Conservation (phyloP, 2,113 vertebrate species). For the Pygoscelis adeliae region DNA sequence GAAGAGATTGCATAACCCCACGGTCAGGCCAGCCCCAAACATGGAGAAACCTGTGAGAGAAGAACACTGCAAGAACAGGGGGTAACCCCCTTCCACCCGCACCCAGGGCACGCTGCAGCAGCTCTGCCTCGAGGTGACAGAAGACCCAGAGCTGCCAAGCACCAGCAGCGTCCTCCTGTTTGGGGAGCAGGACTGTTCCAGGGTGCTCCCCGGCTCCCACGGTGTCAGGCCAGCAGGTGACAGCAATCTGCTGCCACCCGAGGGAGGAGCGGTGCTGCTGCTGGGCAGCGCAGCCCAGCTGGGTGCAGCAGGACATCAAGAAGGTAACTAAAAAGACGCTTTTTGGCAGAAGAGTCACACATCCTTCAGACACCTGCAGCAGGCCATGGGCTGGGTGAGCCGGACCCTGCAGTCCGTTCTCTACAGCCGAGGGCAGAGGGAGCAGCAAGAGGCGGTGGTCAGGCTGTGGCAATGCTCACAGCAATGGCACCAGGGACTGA, state of each 20-base stretch:
- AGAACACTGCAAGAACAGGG: not conserved
- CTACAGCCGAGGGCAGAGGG: not conserved
- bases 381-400: fast-evolving
- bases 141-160: not conserved
- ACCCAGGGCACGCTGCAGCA: not conserved
- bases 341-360: not conserved
- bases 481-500: fast-evolving
- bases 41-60: slow-evolving; percentile 89
- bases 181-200: not conserved
- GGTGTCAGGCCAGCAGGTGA: not conserved
- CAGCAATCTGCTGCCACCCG: not conserved
- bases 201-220: fast-evolving
- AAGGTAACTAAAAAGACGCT: not conserved
- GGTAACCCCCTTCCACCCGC: not conserved
- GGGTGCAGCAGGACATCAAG: not conserved
- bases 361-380: not conserved
- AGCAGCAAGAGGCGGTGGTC: not conserved
- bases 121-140: not conserved
- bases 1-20: slow-evolving; percentile 98
- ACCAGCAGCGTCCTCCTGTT: not conserved
- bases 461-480: not conserved
- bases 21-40: slow-evolving; percentile 97
- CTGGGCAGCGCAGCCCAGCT: not conserved
- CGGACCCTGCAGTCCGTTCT: not conserved
- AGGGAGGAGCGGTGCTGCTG: not conserved